These are phyloP conservation scores for Lepidurus packardi DNA, from an alignment of 1,140 invertebrate genomes.

Conservation along the genomic window DNA sequence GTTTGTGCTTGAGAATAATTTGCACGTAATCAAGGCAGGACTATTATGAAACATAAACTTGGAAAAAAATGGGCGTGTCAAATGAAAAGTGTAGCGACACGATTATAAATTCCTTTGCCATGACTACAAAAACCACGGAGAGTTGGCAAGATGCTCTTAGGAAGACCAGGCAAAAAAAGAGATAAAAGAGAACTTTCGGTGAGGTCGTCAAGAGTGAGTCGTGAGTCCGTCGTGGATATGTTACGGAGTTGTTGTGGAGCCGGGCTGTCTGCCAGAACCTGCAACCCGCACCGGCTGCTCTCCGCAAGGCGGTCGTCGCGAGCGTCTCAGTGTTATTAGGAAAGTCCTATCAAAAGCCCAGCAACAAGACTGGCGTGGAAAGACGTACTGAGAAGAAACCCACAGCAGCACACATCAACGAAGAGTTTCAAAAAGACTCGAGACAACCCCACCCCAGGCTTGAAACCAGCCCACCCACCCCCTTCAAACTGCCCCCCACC, in stretches of 20 bases:
- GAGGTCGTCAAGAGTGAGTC: not conserved
- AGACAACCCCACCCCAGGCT: not conserved
- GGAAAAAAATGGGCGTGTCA: too few relatives aligned
- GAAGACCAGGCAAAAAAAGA: not conserved
- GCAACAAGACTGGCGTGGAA: not conserved
- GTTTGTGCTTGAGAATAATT: too few relatives aligned
- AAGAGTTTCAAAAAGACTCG: not conserved
- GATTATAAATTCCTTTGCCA: not conserved
- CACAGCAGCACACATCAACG: too few relatives aligned
- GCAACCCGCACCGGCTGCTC: constrained; percentile 19
- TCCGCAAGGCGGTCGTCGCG: constrained; percentile 1
- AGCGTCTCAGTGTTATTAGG: constrained; percentile 18
- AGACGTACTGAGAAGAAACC: not conserved
- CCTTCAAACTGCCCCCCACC: not conserved
- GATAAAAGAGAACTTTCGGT: constrained; percentile 10
- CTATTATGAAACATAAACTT: too few relatives aligned
- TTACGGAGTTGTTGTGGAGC: constrained; percentile 13
- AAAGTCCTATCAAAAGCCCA: constrained; percentile 18
- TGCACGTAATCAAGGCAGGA: too few relatives aligned
- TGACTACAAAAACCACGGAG: not conserved
- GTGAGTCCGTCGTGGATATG: not conserved
- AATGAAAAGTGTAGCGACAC: not conserved
- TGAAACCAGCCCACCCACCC: not conserved
- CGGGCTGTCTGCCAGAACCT: constrained; percentile 20
- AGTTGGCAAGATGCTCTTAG: not conserved